A percentile compares a stretch with the other conserved stretches of the same genome.
phyloP scores from a whole-genome alignment of 2,113 vertebrate species.

The Macrotis lagotis region DNA sequence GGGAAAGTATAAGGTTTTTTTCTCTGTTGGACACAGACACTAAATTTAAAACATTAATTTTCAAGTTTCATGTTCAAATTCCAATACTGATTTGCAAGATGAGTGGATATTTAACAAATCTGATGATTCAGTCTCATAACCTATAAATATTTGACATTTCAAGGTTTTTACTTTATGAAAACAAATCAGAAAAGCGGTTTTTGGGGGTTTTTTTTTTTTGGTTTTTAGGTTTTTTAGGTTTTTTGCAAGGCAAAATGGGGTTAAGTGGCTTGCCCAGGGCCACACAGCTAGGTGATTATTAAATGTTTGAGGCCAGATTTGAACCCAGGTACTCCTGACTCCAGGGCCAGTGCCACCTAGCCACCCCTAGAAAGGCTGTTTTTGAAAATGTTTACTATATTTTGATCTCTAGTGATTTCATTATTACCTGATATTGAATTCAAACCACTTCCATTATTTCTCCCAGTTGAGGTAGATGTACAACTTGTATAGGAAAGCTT shows the following conservation, averaged over 20 bases:
- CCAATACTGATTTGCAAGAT: slow-evolving; percentile 22
- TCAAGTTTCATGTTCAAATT: slow-evolving; percentile 27
- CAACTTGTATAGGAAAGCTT: slow-evolving; percentile 92
- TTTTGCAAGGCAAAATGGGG: no score
- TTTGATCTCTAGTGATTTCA: slow-evolving; percentile 42
- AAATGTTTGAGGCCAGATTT: no score
- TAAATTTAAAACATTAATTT: slow-evolving; percentile 34
- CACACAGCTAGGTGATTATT: no score
- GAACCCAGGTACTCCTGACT: no score
- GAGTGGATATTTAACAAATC: neutral
- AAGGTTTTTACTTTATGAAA: neutral
- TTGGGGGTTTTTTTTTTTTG: no score
- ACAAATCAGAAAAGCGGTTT: slow-evolving; percentile 8
- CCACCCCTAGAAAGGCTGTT: no score
- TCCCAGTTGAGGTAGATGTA: slow-evolving; percentile 86
- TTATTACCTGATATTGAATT: slow-evolving; percentile 87
- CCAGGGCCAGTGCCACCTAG: no score
- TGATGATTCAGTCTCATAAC: neutral
- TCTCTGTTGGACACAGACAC: neutral
- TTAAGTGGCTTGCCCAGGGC: no score
- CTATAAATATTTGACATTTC: neutral
- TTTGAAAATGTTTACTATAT: neutral
- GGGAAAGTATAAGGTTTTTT: slow-evolving; percentile 3
- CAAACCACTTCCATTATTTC: slow-evolving; percentile 87
- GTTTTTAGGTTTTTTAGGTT: no score